phyloP scores from a whole-genome alignment of 2,797 vertebrate species.

The Malacoctenus gilli region DNA sequence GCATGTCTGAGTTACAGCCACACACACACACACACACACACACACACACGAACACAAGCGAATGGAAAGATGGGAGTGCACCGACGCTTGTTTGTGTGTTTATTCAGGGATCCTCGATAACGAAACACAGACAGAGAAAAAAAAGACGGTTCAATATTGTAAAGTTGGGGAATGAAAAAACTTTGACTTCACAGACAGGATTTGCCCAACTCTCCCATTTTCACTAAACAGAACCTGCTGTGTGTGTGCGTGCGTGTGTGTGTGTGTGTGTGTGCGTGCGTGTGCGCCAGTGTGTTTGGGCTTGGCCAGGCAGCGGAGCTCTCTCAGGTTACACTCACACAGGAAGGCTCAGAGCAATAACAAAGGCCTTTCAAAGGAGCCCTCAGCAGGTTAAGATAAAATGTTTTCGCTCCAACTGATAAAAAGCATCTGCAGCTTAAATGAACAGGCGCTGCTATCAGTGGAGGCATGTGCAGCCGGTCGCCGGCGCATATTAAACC shows the following conservation, averaged over 20 bases:
- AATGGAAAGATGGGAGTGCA: slow-evolving; percentile 5
- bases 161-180: slow-evolving; percentile 39
- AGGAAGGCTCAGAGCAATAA: slow-evolving; percentile 82
- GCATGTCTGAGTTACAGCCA: slow-evolving; percentile 68
- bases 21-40: slow-evolving; percentile 51
- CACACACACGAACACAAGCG: slow-evolving; percentile 13
- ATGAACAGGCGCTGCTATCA: slow-evolving; percentile 62
- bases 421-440: slow-evolving; percentile 80
- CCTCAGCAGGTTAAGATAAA: slow-evolving; percentile 81
- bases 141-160: background rate
- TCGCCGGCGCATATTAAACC: slow-evolving; percentile 45
- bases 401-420: slow-evolving; percentile 80
- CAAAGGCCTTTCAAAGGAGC: slow-evolving; percentile 79
- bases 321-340: slow-evolving; percentile 80
- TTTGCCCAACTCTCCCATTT: slow-evolving; percentile 62
- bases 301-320: slow-evolving; percentile 70
- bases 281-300: slow-evolving; percentile 66
- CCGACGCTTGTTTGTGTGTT: slow-evolving; percentile 19
- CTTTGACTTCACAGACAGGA: slow-evolving; percentile 49
- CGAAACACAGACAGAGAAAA: slow-evolving; percentile 9
- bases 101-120: slow-evolving; percentile 16
- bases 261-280: slow-evolving; percentile 26
- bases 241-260: slow-evolving; percentile 49
- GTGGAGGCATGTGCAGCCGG: slow-evolving; percentile 55
- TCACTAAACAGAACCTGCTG: slow-evolving; percentile 79